Evolutionary conservation across 2,888 invertebrate species (phyloP), one percentile per base, ranked within the genome.

Genomic region (Cosmopolites sordidus): DNA sequence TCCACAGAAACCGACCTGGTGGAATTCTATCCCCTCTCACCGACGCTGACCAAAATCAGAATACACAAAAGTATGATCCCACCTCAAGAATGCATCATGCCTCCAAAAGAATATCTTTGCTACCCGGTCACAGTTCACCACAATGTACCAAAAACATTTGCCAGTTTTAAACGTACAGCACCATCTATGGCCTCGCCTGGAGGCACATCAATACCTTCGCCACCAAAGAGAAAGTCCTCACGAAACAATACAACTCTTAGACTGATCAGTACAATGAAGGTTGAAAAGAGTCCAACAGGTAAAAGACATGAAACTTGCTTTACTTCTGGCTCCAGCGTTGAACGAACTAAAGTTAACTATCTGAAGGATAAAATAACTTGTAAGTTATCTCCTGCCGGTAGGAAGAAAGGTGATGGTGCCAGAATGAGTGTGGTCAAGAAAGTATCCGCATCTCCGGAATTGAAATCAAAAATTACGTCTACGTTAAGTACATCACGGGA

Each of bases 11-110:
- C 84, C 69, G 77, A 84, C 66, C 83, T 85, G 76, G 83, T 89
- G 71, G 88, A 89, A 78, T 89, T 88, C 74, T 85, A 87, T 74
- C 88, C 89, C 68, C 86, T 89, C 67, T 86, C 89, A 60, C 83
- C 88, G 43, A 89, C 87, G 61, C 76, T 89, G 69, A 89, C 88
- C 64, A 85, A 87, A 77, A 88, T 89, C 69, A 80, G 86, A 71
- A 82, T 88, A 45, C 86, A 86, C 72, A 86, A 84, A 76, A 63
- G 60, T 54, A 55, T 62, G 37, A 47, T 56, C 15, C 56, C 58
- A 0, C 16, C 52, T 1, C 37, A 48, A 15, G 82, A 79, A 68
- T 73, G 75, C 54, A 52, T 62, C 9, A 77, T 78, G 54, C 70
- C 72, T 12, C 71, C 74, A 54, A 73, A 71, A 58, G 82, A 84